phyloP scores from a whole-genome alignment of 2,797 vertebrate species.

The Mycteria americana region DNA sequence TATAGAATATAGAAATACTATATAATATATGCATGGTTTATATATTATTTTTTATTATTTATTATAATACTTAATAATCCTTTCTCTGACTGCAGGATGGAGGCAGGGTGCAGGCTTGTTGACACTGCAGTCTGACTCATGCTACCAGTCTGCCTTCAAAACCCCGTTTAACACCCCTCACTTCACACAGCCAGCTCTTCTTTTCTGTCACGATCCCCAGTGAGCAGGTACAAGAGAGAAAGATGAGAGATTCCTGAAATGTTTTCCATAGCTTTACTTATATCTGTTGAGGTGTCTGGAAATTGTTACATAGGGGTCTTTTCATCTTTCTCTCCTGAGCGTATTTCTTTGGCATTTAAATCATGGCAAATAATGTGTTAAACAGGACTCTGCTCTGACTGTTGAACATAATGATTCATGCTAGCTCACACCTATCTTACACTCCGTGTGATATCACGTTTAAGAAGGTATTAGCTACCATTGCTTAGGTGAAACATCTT shows the following conservation, averaged over 20 bases:
- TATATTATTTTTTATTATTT: neutral
- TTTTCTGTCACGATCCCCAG: rapidly evolving
- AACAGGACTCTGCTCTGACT: neutral
- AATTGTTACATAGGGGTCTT: neutral
- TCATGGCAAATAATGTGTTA: neutral
- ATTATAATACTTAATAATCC: neutral
- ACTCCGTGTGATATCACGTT: rapidly evolving
- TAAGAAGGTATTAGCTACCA: neutral
- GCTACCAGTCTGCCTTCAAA: neutral
- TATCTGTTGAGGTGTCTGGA: neutral
- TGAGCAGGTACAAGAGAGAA: neutral
- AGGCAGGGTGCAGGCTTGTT: neutral
- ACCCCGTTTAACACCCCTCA: neutral
- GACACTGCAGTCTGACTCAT: neutral
- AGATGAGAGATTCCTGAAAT: neutral
- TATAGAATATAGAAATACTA: neutral
- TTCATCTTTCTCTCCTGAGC: neutral
- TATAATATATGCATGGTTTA: neutral
- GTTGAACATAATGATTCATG: neutral
- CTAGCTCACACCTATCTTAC: neutral
- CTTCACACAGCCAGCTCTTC: neutral
- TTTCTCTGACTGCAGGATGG: neutral
- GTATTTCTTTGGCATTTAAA: neutral
- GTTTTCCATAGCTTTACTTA: neutral
- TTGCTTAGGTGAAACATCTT: neutral